Base-by-base conservation (phyloP, 1,140 invertebrate species). In the Eriosoma lanigerum region DNA sequence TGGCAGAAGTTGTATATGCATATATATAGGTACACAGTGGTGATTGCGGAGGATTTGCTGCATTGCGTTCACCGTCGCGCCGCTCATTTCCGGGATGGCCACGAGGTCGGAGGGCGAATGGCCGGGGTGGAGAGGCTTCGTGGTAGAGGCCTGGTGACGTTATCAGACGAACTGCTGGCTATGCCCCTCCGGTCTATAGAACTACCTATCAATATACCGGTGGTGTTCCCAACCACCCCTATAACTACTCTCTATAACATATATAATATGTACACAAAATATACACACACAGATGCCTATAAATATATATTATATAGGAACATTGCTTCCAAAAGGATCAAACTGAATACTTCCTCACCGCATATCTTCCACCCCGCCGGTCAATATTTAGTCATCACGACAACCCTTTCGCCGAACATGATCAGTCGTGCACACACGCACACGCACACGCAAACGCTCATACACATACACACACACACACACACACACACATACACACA, bases 41-140 rank as follows among this genome's bases (percentile, higher is more conserved):
- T 32, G 52, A 75, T 12, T 26, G 72, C 10, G 19, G 72, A 19
- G 48, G 72, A 50, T 54, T 75, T 75, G 50, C 24, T 75, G 72
- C 72, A 83, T 78, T 81, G 80, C 81, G 52, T 62, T 48, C 64
- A 50, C 52, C 82, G 76, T 62, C 82, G 66, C 82, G 44, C 66
- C 66, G 66, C 48, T 70, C 66, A 48, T 70, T 81, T 75, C 81
- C 82, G 64, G 50, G 81, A 56, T 81, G 62, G 58, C 82, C 82
- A 56, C 52, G 54, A 17, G 73, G 29, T 56, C 73, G 73, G 32
- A 8, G 26, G 21, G 50, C 5, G 3, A 21, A 15, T 8, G 17
- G 44, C 6, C 19, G 54, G 58, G 48, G n/a, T n/a, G n/a, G 44
- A 76, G 29, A 38, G 21, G 70, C 32, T n/a, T 19, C 50, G 50